Base-by-base conservation (phyloP, 2,888 invertebrate genomes). In the Encarsia formosa region DNA sequence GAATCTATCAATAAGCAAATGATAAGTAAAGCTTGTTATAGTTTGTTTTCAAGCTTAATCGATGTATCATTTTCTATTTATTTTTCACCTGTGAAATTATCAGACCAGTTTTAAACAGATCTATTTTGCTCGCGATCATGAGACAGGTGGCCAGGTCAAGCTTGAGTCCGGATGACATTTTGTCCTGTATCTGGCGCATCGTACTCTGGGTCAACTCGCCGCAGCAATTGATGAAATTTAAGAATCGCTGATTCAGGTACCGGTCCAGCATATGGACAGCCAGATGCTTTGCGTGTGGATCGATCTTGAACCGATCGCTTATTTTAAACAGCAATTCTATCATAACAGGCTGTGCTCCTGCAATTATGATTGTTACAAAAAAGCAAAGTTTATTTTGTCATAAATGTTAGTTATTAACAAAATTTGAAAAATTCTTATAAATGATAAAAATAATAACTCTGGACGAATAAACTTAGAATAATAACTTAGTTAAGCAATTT, bases 121-220 rank as follows among this genome's bases (percentile, higher is more conserved):
- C 52, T 8, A 73, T 61, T 60, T 73, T 73, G 53, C 68, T 69
- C 4, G 72, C 73, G 9, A 73, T 61, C 47, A 71, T 69, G 41
- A 73, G 59, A 32, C 69, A 71, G 0, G 67, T 64, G 52, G 70
- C 62, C 1, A 73, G 58, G 26, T 65, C 58, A 8, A 73, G 49
- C 57, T 66, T 67, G 1, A 64, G 49, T 40, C 65, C 58, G 4
- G 47, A 49, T 9, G 63, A 59, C 39, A 65, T 57, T 23, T 57
- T 65, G 9, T 62, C 55, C 45, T 56, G 56, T 8, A 57, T 43
- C 26, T 47, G 50, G 4, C 9, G 18, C 9, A 39, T 18, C 18
- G 22, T 4, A 5, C 6, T 6, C 15, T 46, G n/a, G 1, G 51
- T 16, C 0, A 49, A 23, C 23, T 54, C 49, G 39, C 45, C 43